A percentile compares a stretch with the other conserved stretches of the same genome.
Evolutionary conservation across 2,113 vertebrate species (phyloP).

Genomic region (Bubo scandiacus): DNA sequence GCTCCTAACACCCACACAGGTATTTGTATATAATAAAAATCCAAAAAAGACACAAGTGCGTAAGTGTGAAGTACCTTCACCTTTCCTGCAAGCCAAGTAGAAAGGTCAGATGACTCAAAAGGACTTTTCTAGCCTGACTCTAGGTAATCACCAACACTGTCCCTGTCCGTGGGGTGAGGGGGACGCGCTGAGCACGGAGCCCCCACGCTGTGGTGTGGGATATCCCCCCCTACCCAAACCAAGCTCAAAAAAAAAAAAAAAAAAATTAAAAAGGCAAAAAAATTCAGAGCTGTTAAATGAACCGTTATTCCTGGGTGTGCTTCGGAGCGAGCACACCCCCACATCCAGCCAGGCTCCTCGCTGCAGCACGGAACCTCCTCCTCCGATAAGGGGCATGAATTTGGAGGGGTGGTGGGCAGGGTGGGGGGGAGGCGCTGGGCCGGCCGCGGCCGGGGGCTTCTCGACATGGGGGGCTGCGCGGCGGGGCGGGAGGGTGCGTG

Average conservation of each 20-base stretch:
- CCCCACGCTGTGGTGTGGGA: fast-evolving
- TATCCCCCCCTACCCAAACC: neutral
- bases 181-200: fast-evolving
- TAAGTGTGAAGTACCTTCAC: conserved; percentile 56
- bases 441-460: neutral
- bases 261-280: neutral
- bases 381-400: neutral
- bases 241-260: neutral
- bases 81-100: conserved; percentile 43
- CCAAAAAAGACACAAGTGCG: neutral
- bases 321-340: neutral
- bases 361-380: neutral
- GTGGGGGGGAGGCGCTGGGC: neutral
- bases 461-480: neutral
- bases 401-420: neutral
- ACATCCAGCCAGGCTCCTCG: neutral
- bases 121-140: neutral
- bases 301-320: conserved; percentile 41
- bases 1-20: neutral
- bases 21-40: conserved; percentile 33
- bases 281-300: neutral
- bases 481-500: neutral
- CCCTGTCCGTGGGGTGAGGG: fast-evolving
- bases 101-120: conserved; percentile 57
- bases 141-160: neutral